A percentile compares a stretch with the other conserved stretches of the same genome.
phyloP scores from a whole-genome alignment of 2,113 vertebrate species.

The Dasyornis broadbenti region DNA sequence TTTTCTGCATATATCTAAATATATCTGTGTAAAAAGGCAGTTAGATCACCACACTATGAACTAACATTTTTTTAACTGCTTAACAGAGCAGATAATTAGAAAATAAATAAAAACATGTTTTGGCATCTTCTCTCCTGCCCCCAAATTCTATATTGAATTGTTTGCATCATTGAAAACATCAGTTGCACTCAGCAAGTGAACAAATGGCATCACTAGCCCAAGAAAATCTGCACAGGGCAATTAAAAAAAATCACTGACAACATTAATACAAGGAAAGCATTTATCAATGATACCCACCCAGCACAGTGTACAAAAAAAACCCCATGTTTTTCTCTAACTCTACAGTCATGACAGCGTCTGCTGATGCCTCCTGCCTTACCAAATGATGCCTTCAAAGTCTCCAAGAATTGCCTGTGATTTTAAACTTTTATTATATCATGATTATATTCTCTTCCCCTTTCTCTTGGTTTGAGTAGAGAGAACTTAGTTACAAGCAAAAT shows the following conservation, averaged over 20 bases:
- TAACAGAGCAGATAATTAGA: conserved; percentile 30
- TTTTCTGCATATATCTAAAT: background rate
- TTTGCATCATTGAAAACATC: conserved; percentile 54
- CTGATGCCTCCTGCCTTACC: background rate
- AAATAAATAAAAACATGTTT: conserved; percentile 39
- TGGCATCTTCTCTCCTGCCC: background rate
- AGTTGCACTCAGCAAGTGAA: conserved; percentile 30
- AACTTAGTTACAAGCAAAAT: background rate
- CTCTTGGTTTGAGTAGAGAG: background rate
- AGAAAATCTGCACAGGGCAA: conserved; percentile 35
- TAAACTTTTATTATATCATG: conserved; percentile 24
- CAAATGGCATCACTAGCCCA: conserved; percentile 56
- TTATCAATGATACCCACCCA: conserved; percentile 17
- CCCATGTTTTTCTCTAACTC: too few species aligned
- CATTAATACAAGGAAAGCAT: conserved; percentile 52
- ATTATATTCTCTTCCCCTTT: background rate
- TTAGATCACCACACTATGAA: background rate
- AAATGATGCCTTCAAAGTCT: background rate
- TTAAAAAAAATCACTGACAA: conserved; percentile 31
- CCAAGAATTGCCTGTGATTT: background rate
- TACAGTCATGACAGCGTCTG: background rate
- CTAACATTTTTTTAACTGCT: background rate
- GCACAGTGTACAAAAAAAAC: background rate
- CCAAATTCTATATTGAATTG: background rate
- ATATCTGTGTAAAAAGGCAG: background rate